Base-by-base conservation (phyloP, 2,797 vertebrate genomes). In the Mormyrus proboscirostris region DNA sequence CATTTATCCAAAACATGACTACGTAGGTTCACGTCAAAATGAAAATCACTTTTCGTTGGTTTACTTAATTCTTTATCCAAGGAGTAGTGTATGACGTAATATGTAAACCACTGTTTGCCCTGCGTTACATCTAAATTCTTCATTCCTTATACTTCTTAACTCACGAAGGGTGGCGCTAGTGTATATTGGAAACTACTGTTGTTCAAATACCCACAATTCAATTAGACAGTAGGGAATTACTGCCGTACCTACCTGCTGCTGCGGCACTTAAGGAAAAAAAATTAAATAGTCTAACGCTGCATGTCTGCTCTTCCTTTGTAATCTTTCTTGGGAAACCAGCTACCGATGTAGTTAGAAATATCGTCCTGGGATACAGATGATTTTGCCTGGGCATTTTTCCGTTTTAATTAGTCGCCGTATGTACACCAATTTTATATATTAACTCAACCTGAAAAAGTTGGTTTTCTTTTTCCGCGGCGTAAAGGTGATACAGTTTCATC, bases 241-340 rank as follows among this genome's bases (percentile, higher is more conserved):
- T 90, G 90, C 79, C 86, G 44, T 89, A 96, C 95, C 95, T 96
- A 95, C 89, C 93, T 91, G 91, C 94, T 95, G 95, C 90, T 90
- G 93, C 38, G 85, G 57, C 73, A 76, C 41, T 89, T 65, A 73
- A 44, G 44, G 55, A 55, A 62, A 83, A 55, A 53, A 44, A 9
- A 84, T 12, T 3, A 33, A 51, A 85, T 25, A 51, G 49, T 25
- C 3, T 51, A n/a, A 57, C 73, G 41, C 57, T 29, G 16, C 6
- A 29, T 2, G 57, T 47, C 2, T 79, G 7, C 76, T 25, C 38
- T 12, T 16, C 41, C 44, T 50, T 53, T 84, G n/a, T 53, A 55
- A 59, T 88, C 41, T 88, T 89, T 84, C 88, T 73, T 38, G 65
- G 29, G 65, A 73, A 73, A 73, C 12, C 12, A 16, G 4, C 29